phyloP scores from a whole-genome alignment of 1,140 invertebrate species.

The Subanguina moxae region DNA sequence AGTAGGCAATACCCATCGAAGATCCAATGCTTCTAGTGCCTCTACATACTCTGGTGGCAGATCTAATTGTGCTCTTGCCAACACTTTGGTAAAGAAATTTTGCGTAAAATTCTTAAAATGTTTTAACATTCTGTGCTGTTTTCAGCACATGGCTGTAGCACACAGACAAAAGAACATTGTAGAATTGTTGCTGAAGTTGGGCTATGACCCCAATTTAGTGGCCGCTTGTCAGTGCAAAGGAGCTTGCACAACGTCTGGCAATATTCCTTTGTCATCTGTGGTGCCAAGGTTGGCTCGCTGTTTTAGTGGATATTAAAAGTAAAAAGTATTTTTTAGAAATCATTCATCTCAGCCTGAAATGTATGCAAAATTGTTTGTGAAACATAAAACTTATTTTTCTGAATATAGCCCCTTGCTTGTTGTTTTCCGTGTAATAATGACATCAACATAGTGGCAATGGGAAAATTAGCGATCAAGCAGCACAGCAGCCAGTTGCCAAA shows the following conservation, averaged over 20 bases:
- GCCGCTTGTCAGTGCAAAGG: conserved; percentile 56
- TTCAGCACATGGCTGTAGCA: conserved; percentile 55
- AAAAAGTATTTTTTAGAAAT: conserved; percentile 10
- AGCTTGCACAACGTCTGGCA: conserved; percentile 55
- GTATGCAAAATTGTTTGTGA: no score
- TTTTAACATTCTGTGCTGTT: not conserved
- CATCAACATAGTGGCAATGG: no score
- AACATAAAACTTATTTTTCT: no score
- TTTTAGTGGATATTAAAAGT: not conserved
- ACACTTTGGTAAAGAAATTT: not conserved
- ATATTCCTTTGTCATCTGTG: conserved; percentile 57
- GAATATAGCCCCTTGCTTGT: no score
- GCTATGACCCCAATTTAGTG: conserved; percentile 56
- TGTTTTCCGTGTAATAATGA: no score
- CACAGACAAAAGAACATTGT: conserved; percentile 58
- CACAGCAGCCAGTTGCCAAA: no score
- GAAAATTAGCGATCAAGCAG: no score
- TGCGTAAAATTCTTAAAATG: no score
- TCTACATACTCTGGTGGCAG: conserved; percentile 58
- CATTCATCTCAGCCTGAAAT: no score
- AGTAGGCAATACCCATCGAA: conserved; percentile 38
- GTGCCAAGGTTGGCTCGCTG: conserved; percentile 42
- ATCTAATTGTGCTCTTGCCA: conserved; percentile 21
- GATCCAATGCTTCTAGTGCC: conserved; percentile 57
- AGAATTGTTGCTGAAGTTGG: conserved; percentile 53